phyloP scores from a whole-genome alignment of 2,797 vertebrate species.

The Arctocebus calabarensis region DNA sequence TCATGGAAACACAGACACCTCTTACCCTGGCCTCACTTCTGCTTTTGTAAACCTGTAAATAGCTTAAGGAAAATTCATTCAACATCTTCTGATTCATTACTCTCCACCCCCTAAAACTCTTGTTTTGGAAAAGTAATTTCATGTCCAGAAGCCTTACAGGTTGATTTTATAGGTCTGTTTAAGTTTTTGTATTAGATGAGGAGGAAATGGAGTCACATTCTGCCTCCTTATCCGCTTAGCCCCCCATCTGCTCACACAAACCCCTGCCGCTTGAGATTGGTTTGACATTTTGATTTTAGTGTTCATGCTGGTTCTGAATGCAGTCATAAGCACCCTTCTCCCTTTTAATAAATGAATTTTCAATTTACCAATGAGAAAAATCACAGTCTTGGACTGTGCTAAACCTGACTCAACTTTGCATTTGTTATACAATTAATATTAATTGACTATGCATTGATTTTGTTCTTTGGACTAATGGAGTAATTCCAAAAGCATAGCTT shows the following conservation, averaged over 20 bases:
- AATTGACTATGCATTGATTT: conserved; percentile 79
- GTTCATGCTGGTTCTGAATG: background rate
- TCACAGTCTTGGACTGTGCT: conserved; percentile 26
- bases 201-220: background rate
- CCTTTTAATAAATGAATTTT: conserved; percentile 55
- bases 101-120: background rate
- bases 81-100: background rate
- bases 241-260: background rate
- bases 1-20: accelerated
- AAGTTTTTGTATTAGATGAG: background rate
- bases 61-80: background rate
- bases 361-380: conserved; percentile 68
- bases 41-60: background rate
- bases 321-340: background rate
- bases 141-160: background rate
- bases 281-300: conserved; percentile 67
- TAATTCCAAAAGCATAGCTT: conserved; percentile 77
- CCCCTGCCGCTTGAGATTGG: conserved; percentile 15
- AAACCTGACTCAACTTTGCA: conserved; percentile 22
- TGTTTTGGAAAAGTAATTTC: background rate
- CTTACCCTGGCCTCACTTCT: accelerated
- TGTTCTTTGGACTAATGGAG: conserved; percentile 75
- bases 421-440: conserved; percentile 76
- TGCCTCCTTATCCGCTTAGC: background rate
- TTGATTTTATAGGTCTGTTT: background rate